A percentile compares a stretch with the other conserved stretches of the same genome.
phyloP scores from a whole-genome alignment of 2,797 vertebrate genomes.

The Eutrigla gurnardus region DNA sequence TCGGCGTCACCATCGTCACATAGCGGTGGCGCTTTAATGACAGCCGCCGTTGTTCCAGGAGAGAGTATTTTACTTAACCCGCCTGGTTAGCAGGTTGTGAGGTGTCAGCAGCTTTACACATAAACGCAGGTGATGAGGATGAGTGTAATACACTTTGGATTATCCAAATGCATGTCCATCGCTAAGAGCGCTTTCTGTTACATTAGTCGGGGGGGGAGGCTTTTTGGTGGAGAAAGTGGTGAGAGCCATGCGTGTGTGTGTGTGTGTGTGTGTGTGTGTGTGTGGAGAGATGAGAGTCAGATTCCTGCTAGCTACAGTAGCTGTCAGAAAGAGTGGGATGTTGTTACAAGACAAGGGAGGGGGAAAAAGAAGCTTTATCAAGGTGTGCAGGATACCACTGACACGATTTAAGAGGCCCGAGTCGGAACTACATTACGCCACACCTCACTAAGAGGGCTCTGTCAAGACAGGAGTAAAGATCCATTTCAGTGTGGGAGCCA shows the following conservation, averaged over 20 bases:
- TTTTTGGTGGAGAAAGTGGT: conserved; percentile 32
- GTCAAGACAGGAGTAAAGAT: conserved; percentile 77
- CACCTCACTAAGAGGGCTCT: conserved; percentile 78
- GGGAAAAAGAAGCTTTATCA: conserved; percentile 63
- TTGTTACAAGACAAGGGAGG: conserved; percentile 73
- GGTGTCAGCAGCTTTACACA: conserved; percentile 32
- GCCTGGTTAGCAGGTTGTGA: conserved; percentile 33
- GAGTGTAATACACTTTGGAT: conserved; percentile 38
- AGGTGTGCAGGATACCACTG: conserved; percentile 79
- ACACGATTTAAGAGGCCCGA: conserved; percentile 75
- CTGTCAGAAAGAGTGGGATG: conserved; percentile 74
- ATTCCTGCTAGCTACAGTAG: conserved; percentile 56
- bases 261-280: conserved; percentile 14
- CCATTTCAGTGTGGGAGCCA: conserved; percentile 72
- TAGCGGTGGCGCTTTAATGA: not conserved
- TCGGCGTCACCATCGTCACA: too few species aligned
- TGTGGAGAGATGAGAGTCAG: conserved; percentile 47
- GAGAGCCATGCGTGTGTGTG: conserved; percentile 8
- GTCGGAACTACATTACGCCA: conserved; percentile 75
- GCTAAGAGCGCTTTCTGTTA: conserved; percentile 27
- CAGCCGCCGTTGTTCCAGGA: conserved; percentile 19
- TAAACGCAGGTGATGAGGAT: conserved; percentile 44
- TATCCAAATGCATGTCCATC: conserved; percentile 44
- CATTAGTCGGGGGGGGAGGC: conserved; percentile 32
- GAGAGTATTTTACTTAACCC: conserved; percentile 32